Base-by-base conservation (phyloP, 1,140 invertebrate species). In the Caerostris darwini region DNA sequence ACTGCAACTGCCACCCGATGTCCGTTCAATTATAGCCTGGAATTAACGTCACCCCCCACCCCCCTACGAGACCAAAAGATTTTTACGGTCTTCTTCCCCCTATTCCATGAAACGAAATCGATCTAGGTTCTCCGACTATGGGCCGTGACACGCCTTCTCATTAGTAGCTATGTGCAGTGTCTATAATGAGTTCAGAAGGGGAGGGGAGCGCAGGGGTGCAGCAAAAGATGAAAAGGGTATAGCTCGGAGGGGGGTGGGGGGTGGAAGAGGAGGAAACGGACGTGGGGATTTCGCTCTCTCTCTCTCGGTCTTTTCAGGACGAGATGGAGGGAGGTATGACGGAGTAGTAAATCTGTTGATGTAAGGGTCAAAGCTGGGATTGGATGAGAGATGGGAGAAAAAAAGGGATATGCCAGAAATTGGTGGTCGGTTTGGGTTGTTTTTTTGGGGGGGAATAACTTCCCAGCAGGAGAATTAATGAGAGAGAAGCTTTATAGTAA, bases 141-240 rank as follows among this genome's bases (percentile, higher is more conserved):
- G 67, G 77, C 90, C 85, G 83, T 87, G 92, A 87, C 92, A 86
- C 92, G 92, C 92, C 92, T 93, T 10, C 92, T 93, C 92, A 93
- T 93, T 93, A 93, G 92, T 93, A 86, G 61, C 92, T 87, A 69
- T 93, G 92, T 92, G 90, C 85, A 93, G 92, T 93, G 92, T 93
- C 92, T 93, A 93, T 87, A 93, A 92, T 81, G 89, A 90, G 89
- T 87, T 87, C 14, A 61, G 89, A 92, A 17, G 83, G 17, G 81
- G 71, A 69, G 61, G 71, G 19, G 59, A 34, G 83, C 17, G 34
- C 34, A 34, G 34, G 34, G 34, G 34, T 34, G 34, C 34, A 34
- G 34, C 34, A 34, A 34, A 57, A 64, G 86, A 19, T 6, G 50
- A 56, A 58, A 87, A 57, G n/a, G 61, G 19, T 50, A 53, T 85